Conservation (phyloP, 2,113 vertebrate species). For the Tragelaphus imberbis region DNA sequence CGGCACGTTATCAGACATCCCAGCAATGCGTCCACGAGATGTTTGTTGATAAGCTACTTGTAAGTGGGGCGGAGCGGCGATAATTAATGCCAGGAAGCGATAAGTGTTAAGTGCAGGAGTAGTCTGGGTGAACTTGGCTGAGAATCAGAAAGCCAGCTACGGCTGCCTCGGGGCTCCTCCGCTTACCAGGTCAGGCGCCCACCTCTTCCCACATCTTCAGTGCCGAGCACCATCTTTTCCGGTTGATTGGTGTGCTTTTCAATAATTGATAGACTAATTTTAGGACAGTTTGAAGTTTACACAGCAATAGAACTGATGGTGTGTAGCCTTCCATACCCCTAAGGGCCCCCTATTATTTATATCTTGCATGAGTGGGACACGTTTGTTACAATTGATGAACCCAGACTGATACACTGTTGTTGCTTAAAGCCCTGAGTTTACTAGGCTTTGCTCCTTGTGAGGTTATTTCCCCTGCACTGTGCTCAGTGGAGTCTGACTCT, state of each 20-base stretch:
- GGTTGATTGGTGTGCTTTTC: background rate
- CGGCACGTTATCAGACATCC: background rate
- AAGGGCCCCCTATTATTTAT: rapidly evolving
- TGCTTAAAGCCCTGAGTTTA: rapidly evolving
- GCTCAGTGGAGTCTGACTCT: background rate
- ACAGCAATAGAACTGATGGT: background rate
- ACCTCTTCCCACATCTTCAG: rapidly evolving
- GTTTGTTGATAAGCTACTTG: background rate
- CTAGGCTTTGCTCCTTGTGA: rapidly evolving
- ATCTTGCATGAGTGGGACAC: rapidly evolving
- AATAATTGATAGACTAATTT: background rate
- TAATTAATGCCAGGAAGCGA: background rate
- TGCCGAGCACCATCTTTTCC: background rate
- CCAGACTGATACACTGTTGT: rapidly evolving
- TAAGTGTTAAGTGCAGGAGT: background rate
- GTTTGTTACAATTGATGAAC: rapidly evolving
- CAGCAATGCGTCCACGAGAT: rapidly evolving
- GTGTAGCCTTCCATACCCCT: rapidly evolving
- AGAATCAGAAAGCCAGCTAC: rapidly evolving
- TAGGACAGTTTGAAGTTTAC: background rate
- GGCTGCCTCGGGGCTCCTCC: rapidly evolving
- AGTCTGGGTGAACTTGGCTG: background rate
- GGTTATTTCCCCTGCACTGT: rapidly evolving
- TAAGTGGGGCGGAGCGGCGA: background rate
- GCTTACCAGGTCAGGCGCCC: rapidly evolving